Percentiles rank a stretch among this genome's conserved stretches.
phyloP scores from a whole-genome alignment of 2,113 vertebrate genomes.

The Dasyurus viverrinus region DNA sequence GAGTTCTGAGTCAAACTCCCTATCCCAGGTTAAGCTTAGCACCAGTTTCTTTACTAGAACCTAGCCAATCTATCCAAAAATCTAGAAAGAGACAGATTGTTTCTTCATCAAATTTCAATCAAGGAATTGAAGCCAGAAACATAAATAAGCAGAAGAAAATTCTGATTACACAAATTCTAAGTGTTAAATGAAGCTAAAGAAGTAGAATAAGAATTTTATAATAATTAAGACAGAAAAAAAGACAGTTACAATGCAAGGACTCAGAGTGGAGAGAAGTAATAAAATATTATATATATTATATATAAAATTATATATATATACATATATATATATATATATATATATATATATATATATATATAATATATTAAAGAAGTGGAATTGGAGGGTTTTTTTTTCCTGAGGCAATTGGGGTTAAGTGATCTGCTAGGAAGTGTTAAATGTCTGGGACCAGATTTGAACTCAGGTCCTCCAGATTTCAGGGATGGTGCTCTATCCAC shows the following conservation, averaged over 20 bases:
- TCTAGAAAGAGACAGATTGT: not conserved
- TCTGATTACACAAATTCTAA: not conserved
- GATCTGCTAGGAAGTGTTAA: too few species aligned
- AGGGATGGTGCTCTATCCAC: too few species aligned
- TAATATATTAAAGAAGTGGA: not conserved
- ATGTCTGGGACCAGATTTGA: too few species aligned
- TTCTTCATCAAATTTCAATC: not conserved
- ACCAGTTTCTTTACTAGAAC: too few species aligned
- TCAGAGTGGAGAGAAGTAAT: not conserved
- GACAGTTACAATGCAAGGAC: not conserved
- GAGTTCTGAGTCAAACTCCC: not conserved
- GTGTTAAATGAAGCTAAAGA: not conserved
- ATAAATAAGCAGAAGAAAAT: not conserved
- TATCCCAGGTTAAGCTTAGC: not conserved
- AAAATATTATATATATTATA: too few species aligned
- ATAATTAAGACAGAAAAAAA: not conserved
- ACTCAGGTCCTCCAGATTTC: too few species aligned
- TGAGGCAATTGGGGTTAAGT: too few species aligned
- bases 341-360: too few species aligned
- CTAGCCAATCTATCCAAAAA: not conserved
- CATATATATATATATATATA: too few species aligned
- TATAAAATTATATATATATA: too few species aligned
- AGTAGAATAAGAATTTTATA: not conserved
- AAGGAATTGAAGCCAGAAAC: not conserved
- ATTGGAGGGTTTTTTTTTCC: not conserved